phyloP scores from a whole-genome alignment of 2,797 vertebrate species.

The Helarctos malayanus region DNA sequence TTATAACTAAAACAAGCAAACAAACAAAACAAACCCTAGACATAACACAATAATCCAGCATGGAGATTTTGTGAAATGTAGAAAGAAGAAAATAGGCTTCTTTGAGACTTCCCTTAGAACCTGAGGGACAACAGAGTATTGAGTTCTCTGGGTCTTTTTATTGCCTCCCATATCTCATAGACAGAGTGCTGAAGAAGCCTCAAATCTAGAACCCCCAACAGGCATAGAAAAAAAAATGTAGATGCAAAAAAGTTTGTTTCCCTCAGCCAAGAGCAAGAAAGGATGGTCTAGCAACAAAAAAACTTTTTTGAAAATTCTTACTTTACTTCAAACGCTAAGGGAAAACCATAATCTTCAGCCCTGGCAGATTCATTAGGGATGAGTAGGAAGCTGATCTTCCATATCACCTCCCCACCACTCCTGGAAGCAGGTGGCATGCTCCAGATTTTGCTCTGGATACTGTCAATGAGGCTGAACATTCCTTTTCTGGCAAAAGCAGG shows the following conservation, averaged over 20 bases:
- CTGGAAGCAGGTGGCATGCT: neutral
- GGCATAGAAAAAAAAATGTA: neutral
- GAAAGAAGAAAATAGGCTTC: neutral
- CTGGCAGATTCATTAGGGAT: neutral
- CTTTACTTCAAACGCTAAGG: neutral
- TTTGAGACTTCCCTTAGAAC: neutral
- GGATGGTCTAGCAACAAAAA: neutral
- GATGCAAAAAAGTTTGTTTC: neutral
- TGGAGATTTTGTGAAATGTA: neutral
- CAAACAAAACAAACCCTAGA: neutral
- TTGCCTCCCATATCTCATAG: neutral
- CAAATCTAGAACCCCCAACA: neutral
- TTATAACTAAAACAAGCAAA: neutral
- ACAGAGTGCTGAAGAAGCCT: neutral
- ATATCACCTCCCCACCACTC: neutral
- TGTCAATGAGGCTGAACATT: neutral
- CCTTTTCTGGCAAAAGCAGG: neutral
- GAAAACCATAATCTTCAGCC: neutral
- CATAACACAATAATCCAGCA: neutral
- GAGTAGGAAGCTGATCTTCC: neutral
- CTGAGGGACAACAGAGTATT: neutral
- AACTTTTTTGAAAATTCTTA: neutral
- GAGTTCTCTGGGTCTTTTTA: neutral
- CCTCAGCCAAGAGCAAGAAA: neutral
- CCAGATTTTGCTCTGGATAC: too few species aligned